A percentile compares a stretch with the other conserved stretches of the same genome.
Evolutionary conservation across 2,113 vertebrate genomes (phyloP).

Genomic region (Rousettus leschenaultii): DNA sequence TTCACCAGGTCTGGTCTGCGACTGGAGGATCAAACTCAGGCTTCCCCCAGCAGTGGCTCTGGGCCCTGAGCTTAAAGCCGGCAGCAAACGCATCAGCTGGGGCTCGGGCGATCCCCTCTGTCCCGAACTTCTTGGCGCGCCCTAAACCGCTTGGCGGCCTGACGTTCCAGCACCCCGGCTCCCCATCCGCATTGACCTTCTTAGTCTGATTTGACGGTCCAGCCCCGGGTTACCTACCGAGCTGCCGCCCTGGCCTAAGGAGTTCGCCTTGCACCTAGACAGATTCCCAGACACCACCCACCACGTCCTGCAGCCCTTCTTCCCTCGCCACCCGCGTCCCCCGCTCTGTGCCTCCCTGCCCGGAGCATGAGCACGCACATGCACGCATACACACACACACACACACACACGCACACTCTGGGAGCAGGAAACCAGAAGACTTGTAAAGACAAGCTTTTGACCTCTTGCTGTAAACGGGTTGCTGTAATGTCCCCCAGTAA

Average conservation of each 20-base stretch:
- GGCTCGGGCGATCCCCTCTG: neutral
- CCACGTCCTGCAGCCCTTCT: neutral
- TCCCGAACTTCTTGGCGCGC: neutral
- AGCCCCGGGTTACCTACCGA: neutral
- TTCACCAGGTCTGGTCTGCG: neutral
- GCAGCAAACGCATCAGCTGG: neutral
- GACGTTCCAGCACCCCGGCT: neutral
- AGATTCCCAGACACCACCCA: neutral
- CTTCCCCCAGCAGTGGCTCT: neutral
- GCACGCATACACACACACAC: rapidly evolving
- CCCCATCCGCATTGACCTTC: neutral
- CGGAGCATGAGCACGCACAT: rapidly evolving
- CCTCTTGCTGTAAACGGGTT: neutral
- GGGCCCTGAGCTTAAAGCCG: neutral
- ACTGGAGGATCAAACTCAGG: neutral
- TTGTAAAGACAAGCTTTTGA: neutral
- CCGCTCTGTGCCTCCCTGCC: neutral
- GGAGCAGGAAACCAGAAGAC: neutral
- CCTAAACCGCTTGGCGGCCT: neutral
- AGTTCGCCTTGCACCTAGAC: neutral
- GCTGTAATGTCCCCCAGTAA: neutral
- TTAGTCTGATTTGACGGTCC: neutral
- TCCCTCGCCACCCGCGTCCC: neutral
- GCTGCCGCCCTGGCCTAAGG: neutral
- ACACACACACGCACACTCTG: neutral